phyloP scores from a whole-genome alignment of 2,888 invertebrate species.

The Orchesellides sinensis region DNA sequence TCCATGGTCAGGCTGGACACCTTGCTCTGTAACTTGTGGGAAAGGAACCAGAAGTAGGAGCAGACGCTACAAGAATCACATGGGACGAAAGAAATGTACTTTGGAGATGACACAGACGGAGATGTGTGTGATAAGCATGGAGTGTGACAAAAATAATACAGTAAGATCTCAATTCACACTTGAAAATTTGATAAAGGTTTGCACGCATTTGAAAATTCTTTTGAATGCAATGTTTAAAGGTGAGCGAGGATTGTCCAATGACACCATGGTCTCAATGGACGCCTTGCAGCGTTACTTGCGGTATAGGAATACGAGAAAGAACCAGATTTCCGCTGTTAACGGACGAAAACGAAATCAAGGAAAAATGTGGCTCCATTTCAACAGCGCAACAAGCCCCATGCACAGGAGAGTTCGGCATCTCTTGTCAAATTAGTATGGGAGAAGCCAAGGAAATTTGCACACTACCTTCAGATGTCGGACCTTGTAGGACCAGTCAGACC shows the following conservation, averaged over 20 bases:
- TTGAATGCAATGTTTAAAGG: constrained; percentile 34
- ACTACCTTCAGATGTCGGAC: constrained; percentile 78
- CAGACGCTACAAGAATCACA: constrained; percentile 85
- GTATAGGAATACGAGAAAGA: constrained; percentile 83
- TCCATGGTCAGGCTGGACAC: constrained; percentile 88
- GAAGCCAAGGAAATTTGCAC: constrained; percentile 83
- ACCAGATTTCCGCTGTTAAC: constrained; percentile 86
- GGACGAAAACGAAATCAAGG: constrained; percentile 79
- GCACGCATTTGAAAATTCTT: too few species aligned
- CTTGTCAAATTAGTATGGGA: constrained; percentile 85
- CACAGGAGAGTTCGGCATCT: constrained; percentile 79
- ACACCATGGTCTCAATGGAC: constrained; percentile 95
- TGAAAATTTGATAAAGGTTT: too few species aligned
- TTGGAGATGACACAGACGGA: constrained; percentile 87
- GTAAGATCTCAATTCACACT: too few species aligned
- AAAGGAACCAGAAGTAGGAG: constrained; percentile 86
- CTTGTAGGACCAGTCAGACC: constrained; percentile 79
- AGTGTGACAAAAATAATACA: constrained; percentile 20
- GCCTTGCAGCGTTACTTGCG: constrained; percentile 93
- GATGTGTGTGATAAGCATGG: constrained; percentile 75
- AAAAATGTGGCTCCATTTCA: constrained; percentile 84
- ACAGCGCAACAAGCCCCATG: constrained; percentile 87
- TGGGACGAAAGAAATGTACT: constrained; percentile 90
- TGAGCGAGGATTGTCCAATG: constrained; percentile 81
- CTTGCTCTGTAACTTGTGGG: constrained; percentile 92